Base-by-base conservation (phyloP, 2,888 invertebrate species). In the Dryadula phaetusa region DNA sequence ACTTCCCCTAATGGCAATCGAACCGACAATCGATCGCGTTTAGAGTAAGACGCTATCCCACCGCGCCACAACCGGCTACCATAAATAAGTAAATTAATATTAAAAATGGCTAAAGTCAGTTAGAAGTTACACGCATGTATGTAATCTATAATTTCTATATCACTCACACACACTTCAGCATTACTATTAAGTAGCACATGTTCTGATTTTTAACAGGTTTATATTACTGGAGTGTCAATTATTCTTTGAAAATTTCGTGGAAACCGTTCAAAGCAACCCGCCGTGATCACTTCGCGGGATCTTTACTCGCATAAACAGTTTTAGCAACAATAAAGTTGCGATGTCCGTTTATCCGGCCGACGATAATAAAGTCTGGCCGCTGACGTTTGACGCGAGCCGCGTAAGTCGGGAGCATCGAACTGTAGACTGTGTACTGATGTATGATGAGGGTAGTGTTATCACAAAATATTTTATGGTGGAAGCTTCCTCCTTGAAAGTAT, bases 241-340 rank as follows among this genome's bases (percentile, higher is more conserved):
- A 12, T n/a, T 25, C 14, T 58, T 25, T 62, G 37, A 20, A 22
- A 69, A 49, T 20, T 69, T 70, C 66, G 47, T 37, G 37, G 69
- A 70, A 70, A n/a, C 44, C 16, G 61, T 66, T 69, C 70, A 69
- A 70, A 70, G 63, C 32, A 28, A 40, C 22, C 62, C 47, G 69
- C 49, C 56, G 34, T 42, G 62, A 66, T 69, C 42, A 66, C 62
- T 66, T 34, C 60, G 62, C 62, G 66, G 66, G 66, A 70, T 70
- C 69, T 67, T 70, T 64, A 69, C 63, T 52, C 70, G 67, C 66
- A 64, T 71, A 67, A 67, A 72, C 58, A 47, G 49, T 67, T 66
- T 69, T 56, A 67, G 53, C 62, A 69, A 72, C 60, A 66, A 69
- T 71, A 66, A 71, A 67, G 62, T 66, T 47, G 61, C 56, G 46